Evolutionary conservation across 2,113 vertebrate genomes (phyloP).

Genomic region (Phaethon lepturus): DNA sequence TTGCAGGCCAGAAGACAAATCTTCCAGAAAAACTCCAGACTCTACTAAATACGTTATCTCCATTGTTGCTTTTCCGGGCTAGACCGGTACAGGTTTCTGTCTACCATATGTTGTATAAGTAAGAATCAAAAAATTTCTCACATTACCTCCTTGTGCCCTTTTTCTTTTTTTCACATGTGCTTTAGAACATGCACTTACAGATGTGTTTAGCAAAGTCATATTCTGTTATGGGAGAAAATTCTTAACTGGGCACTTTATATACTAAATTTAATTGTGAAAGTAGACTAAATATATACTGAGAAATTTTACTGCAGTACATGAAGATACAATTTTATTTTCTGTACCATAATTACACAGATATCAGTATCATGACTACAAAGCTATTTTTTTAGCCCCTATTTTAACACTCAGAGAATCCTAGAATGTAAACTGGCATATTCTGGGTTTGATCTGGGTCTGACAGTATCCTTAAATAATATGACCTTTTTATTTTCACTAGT

Average conservation of each 20-base stretch:
- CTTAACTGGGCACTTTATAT: not conserved
- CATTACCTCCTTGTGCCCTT: rapidly evolving
- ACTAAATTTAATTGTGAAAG: not conserved
- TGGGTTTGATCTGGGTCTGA: not conserved
- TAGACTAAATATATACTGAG: not conserved
- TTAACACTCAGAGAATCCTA: not conserved
- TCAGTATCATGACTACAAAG: not conserved
- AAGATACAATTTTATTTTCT: not conserved
- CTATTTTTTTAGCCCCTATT: not conserved
- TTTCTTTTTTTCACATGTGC: not conserved
- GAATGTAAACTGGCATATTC: not conserved
- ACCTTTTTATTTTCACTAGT: not conserved
- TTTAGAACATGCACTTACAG: not conserved
- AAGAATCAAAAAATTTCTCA: conserved; percentile 56
- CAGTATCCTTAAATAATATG: not conserved
- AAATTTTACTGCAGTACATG: not conserved
- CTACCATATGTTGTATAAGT: conserved; percentile 92
- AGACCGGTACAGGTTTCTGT: conserved; percentile 89
- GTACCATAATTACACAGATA: not conserved
- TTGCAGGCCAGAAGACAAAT: conserved; percentile 88
- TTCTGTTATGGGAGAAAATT: not conserved
- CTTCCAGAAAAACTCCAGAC: conserved; percentile 90
- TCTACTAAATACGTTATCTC: conserved; percentile 88
- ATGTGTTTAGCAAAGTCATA: not conserved
- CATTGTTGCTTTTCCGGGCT: conserved; percentile 88